phyloP scores from a whole-genome alignment of 92 coral and sea anemone genomes.

The Hydrozoanthus gracilis region DNA sequence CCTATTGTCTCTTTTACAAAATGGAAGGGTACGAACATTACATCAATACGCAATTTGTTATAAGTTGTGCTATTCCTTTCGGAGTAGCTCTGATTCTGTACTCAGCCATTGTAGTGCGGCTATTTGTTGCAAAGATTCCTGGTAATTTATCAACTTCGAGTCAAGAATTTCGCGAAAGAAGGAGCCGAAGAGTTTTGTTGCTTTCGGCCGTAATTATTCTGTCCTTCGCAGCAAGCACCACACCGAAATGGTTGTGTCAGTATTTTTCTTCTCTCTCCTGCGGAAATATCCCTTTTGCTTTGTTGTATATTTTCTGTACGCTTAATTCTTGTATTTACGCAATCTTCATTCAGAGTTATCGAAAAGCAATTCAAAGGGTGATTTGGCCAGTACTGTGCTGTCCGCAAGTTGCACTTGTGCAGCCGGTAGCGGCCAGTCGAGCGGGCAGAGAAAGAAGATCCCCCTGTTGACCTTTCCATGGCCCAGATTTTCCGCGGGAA shows the following conservation, averaged over 20 bases:
- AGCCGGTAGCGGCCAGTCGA: background rate
- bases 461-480: too few species aligned
- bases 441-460: too few species aligned
- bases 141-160: constrained; percentile 12
- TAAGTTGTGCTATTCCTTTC: constrained; percentile 12
- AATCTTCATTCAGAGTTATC: constrained; percentile 1
- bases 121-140: constrained; percentile 10
- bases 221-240: constrained; percentile 16
- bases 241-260: constrained; percentile 2
- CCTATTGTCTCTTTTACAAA: background rate
- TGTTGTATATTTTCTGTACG: constrained; percentile 15
- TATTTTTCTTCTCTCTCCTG: constrained; percentile 1
- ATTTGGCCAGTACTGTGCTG: background rate
- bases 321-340: constrained; percentile 23
- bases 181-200: constrained; percentile 22
- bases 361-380: background rate
- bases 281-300: constrained; percentile 24
- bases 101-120: constrained; percentile 14
- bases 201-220: constrained; percentile 5
- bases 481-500: too few species aligned
- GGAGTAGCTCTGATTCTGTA: background rate
- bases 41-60: background rate
- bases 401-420: background rate
- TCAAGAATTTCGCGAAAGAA: constrained; percentile 7
- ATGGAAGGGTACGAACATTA: background rate